Conservation (phyloP, 2,797 vertebrate species). For the Telmatherina bonti region DNA sequence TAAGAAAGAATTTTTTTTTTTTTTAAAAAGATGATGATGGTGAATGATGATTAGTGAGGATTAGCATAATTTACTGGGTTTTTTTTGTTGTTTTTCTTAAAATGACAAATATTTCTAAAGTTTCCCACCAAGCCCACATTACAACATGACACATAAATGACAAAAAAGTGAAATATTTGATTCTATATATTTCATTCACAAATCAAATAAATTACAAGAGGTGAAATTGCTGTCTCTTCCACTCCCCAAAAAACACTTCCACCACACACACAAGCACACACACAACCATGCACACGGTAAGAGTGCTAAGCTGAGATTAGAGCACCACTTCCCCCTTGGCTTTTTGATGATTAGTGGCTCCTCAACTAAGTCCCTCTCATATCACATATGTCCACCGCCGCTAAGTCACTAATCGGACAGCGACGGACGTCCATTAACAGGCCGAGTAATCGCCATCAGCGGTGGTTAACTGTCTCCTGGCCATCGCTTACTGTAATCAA, state of each 20-base stretch:
- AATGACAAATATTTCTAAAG: neutral
- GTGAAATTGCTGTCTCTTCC: neutral
- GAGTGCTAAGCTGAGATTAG: constrained; percentile 82
- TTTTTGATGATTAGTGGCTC: constrained; percentile 83
- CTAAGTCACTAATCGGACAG: constrained; percentile 81
- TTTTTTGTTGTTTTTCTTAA: neutral
- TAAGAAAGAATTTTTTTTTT: neutral
- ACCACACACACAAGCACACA: constrained; percentile 24
- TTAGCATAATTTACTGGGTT: neutral
- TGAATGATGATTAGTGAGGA: constrained; percentile 40
- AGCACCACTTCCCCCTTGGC: constrained; percentile 78
- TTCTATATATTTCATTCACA: neutral
- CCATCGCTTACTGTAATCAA: constrained; percentile 68
- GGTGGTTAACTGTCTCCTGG: constrained; percentile 72
- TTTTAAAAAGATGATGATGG: neutral
- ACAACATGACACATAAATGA: neutral
- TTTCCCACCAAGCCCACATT: neutral
- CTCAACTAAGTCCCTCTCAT: constrained; percentile 81
- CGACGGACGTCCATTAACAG: constrained; percentile 76
- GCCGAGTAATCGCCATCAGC: constrained; percentile 71
- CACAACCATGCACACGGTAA: constrained; percentile 50
- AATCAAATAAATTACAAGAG: constrained; percentile 1
- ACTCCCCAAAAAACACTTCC: constrained; percentile 11
- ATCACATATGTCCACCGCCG: constrained; percentile 78
- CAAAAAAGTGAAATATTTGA: neutral